A percentile compares a stretch with the other conserved stretches of the same genome.
Evolutionary conservation across 2,797 vertebrate genomes (phyloP).

Genomic region (Lophotriccus pileatus): DNA sequence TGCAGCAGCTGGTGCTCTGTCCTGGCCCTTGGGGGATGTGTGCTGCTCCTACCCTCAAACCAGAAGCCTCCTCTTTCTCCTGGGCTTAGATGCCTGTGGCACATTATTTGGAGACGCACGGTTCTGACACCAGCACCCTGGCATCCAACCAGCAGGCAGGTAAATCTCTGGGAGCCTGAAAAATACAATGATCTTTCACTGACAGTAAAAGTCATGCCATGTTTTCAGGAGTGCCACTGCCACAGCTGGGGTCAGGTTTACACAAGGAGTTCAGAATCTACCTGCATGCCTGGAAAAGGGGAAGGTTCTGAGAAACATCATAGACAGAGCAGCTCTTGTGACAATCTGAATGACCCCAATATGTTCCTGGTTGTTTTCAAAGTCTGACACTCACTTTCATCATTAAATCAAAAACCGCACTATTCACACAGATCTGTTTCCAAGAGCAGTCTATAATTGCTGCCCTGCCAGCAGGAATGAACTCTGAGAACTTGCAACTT

Average conservation of each 20-base stretch:
- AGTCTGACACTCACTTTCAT: not conserved
- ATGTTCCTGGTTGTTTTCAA: not conserved
- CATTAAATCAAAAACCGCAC: rapidly evolving
- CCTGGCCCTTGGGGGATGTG: not conserved
- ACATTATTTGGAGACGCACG: not conserved
- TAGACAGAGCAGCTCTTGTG: not conserved
- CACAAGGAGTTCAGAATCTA: not conserved
- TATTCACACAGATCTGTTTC: not conserved
- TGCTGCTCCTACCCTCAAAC: not conserved
- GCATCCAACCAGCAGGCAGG: not conserved
- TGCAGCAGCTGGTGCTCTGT: not conserved
- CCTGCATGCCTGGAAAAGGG: not conserved
- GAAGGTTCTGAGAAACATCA: not conserved
- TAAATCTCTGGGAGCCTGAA: not conserved
- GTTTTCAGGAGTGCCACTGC: not conserved
- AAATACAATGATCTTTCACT: not conserved
- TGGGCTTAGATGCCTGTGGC: not conserved
- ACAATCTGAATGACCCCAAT: not conserved
- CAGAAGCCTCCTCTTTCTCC: not conserved
- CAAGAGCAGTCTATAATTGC: not conserved
- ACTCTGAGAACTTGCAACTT: not conserved
- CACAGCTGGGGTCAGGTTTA: not conserved
- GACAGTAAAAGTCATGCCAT: not conserved
- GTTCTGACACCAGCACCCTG: not conserved
- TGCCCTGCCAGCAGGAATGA: not conserved